Evolutionary conservation across 64 coral and sea anemone species (phyloP).

Genomic region (Stichodactyla helianthus): DNA sequence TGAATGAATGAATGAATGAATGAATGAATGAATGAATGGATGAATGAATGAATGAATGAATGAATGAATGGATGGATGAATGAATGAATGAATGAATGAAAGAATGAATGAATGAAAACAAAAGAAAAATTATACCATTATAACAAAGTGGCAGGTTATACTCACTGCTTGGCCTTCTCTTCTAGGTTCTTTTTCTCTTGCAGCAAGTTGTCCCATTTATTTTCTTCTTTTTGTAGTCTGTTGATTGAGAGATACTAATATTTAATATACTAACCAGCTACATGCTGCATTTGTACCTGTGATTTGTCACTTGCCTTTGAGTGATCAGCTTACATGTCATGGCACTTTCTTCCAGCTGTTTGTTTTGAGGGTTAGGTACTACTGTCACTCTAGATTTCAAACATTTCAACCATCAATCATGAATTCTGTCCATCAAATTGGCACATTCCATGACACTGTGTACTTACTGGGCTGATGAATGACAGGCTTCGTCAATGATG

Average conservation of each 20-base stretch:
- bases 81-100: background rate
- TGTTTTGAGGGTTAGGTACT: slow-evolving; percentile 36
- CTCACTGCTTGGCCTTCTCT: background rate
- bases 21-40: no score
- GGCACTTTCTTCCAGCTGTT: slow-evolving; percentile 46
- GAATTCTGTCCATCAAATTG: background rate
- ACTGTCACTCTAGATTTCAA: background rate
- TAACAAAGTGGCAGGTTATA: background rate
- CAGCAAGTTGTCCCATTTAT: background rate
- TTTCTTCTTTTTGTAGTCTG: background rate
- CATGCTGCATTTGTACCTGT: background rate
- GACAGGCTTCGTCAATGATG: slow-evolving; percentile 51
- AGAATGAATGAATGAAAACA: background rate
- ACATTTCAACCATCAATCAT: background rate
- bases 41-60: no score
- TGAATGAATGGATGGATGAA: no score
- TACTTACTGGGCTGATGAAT: background rate
- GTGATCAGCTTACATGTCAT: slow-evolving; percentile 26
- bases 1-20: no score
- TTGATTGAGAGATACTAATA: background rate
- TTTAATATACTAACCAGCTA: no score
- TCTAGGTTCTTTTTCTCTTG: background rate
- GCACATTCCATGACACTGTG: no score
- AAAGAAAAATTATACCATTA: no score
- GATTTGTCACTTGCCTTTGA: slow-evolving; percentile 38